A percentile compares a stretch with the other conserved stretches of the same genome.
phyloP scores from a whole-genome alignment of 2,113 vertebrate genomes.

The Isurus oxyrinchus region DNA sequence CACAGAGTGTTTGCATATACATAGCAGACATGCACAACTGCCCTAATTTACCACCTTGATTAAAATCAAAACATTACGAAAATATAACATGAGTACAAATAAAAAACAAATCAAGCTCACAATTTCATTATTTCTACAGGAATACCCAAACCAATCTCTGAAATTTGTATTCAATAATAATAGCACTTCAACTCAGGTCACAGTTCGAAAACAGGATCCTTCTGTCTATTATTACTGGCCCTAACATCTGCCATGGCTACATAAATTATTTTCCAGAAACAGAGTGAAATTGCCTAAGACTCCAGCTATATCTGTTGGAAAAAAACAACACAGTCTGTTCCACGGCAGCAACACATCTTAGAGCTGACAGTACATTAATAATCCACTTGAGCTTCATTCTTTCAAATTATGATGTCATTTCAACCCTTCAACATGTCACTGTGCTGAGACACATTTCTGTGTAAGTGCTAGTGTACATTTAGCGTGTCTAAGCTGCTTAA shows the following conservation, averaged over 20 bases:
- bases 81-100: background rate
- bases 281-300: background rate
- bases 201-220: background rate
- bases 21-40: background rate
- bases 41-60: background rate
- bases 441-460: background rate
- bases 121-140: background rate
- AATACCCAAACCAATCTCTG: background rate
- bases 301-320: background rate
- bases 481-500: background rate
- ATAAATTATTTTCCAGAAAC: background rate
- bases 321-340: background rate
- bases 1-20: background rate
- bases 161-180: background rate
- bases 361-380: background rate
- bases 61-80: background rate
- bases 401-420: background rate
- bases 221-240: background rate
- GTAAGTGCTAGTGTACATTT: background rate
- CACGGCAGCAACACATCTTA: background rate
- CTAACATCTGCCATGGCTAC: background rate
- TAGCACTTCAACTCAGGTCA: background rate
- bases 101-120: background rate
- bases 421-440: background rate
- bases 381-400: background rate